A percentile compares a stretch with the other conserved stretches of the same genome.
phyloP scores from a whole-genome alignment of 1,140 invertebrate genomes.

The Pentalonia nigronervosa region DNA sequence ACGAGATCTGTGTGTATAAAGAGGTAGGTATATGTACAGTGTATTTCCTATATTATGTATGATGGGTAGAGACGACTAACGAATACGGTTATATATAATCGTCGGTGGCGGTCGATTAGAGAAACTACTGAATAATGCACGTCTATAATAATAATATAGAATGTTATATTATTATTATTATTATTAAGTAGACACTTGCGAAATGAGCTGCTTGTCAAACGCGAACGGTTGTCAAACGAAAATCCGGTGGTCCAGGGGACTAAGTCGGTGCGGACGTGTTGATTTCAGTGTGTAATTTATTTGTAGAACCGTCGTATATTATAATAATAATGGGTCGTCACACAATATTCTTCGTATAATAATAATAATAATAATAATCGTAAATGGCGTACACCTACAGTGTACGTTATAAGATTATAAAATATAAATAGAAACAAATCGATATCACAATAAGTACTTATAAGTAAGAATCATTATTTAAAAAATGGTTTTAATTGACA shows the following conservation, averaged over 20 bases:
- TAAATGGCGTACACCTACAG: constrained; percentile 18
- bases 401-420: constrained; percentile 17
- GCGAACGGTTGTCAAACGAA: neutral
- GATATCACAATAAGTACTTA: constrained; percentile 58
- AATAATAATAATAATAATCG: neutral
- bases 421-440: constrained; percentile 49
- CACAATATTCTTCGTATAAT: neutral
- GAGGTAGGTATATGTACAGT: neutral
- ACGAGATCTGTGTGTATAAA: neutral
- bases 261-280: neutral
- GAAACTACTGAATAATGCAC: neutral
- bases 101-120: neutral
- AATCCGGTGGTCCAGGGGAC: neutral
- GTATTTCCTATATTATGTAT: neutral
- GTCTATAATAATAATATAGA: neutral
- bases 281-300: neutral
- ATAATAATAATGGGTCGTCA: neutral
- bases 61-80: too few species aligned
- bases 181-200: neutral
- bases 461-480: constrained; percentile 44
- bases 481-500: constrained; percentile 54
- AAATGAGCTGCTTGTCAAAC: neutral
- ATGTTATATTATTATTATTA: neutral
- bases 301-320: neutral
- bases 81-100: neutral